Evolutionary conservation across 2,888 invertebrate species (phyloP), one percentile per base, ranked within the genome.

Genomic region (Pelosia muscerda): DNA sequence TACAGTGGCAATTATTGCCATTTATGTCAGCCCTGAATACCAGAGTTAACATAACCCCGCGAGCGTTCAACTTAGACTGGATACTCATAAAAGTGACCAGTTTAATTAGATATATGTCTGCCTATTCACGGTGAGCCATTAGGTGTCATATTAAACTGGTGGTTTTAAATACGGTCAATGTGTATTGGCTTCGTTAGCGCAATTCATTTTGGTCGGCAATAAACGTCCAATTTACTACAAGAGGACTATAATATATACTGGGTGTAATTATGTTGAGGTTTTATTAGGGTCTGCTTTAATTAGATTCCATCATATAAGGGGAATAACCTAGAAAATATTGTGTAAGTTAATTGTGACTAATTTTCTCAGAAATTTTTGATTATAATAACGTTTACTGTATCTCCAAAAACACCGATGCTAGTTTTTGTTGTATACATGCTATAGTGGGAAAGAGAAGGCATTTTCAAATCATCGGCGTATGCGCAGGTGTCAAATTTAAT

Each of bases 141-240:
- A 59, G 3, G 59, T 65, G 22, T 60, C 71, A 68, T 9, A 0
- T 28, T 62, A 60, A 8, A 58, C 9, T 69, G 63, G 70, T 11
- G 1, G 5, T 10, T 55, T 38, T 42, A 49, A 65, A 69, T 64
- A 54, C 55, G 69, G 26, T 68, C 19, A 38, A 25, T 62, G 2
- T 61, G 62, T 73, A 77, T 79, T 77, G 78, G 69, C 76, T 80
- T 81, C 82, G 81, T 83, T 82, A 83, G 73, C 73, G 57, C 66
- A 26, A 66, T 71, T 69, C 65, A 73, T 63, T 77, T 75, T 66
- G 57, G 31, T 25, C 49, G 54, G 74, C 75, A 73, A 80, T 83
- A 81, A 81, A 77, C 54, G 67, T 73, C 74, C 71, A 77, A 70
- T 78, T 79, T 78, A 80, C 60, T 42, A 54, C 69, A 58, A 31